phyloP scores from a whole-genome alignment of 2,797 vertebrate genomes.

The Capromys pilorides region DNA sequence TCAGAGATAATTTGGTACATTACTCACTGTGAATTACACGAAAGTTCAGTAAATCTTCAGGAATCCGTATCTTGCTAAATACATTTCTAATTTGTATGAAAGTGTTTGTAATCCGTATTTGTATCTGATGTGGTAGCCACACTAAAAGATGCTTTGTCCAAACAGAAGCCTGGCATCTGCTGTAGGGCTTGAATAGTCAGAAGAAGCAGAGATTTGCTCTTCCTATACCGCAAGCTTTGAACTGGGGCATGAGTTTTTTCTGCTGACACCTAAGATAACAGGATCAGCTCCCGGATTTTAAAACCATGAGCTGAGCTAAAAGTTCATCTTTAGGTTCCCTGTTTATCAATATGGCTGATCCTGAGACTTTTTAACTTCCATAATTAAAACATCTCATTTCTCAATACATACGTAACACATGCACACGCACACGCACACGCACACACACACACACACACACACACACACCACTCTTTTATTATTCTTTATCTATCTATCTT shows the following conservation, averaged over 20 bases:
- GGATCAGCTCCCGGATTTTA: too few species aligned
- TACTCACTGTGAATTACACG: background rate
- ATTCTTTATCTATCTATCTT: background rate
- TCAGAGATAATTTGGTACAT: background rate
- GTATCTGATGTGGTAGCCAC: background rate
- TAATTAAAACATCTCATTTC: background rate
- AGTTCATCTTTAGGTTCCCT: background rate
- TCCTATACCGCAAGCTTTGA: background rate
- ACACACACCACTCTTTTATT: background rate
- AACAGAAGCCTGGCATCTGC: background rate
- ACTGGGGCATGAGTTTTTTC: background rate
- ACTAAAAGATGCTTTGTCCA: background rate
- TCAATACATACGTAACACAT: background rate
- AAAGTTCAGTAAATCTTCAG: background rate
- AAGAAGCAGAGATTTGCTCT: background rate
- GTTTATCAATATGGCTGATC: background rate
- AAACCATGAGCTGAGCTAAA: background rate
- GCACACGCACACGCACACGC: too few species aligned
- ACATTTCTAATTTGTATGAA: background rate
- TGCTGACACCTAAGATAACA: background rate
- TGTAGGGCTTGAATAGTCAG: background rate
- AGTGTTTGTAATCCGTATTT: background rate
- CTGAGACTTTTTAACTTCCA: background rate
- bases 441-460: background rate
- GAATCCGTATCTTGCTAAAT: too few species aligned